Conservation (phyloP, 2,888 invertebrate genomes). For the Dasysyrphus tricinctus region DNA sequence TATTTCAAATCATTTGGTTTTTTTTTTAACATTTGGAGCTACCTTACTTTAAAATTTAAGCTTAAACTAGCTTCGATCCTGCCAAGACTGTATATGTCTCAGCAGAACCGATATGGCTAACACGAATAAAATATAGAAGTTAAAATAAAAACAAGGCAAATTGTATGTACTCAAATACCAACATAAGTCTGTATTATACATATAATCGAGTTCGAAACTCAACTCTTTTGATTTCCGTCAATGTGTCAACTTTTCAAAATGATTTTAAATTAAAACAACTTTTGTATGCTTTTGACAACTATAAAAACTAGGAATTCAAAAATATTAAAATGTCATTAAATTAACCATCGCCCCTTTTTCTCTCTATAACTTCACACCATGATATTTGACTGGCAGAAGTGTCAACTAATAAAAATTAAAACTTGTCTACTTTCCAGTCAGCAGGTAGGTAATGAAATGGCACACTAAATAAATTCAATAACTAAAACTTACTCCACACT, state of each 20-base stretch:
- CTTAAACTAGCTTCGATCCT: too few species aligned
- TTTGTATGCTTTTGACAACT: not conserved
- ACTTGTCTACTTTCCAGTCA: not conserved
- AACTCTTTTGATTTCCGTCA: conserved; percentile 18
- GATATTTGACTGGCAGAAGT: not conserved
- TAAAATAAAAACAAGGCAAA: too few species aligned
- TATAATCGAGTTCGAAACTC: conserved; percentile 10
- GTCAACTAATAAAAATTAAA: conserved; percentile 6
- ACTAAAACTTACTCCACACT: not conserved
- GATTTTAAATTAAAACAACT: not conserved
- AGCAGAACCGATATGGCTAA: too few species aligned
- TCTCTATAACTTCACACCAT: not conserved
- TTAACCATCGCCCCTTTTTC: not conserved
- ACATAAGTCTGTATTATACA: not conserved
- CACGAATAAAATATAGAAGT: too few species aligned
- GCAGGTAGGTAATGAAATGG: not conserved
- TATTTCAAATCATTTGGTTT: too few species aligned
- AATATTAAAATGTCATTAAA: not conserved
- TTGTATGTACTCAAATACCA: too few species aligned
- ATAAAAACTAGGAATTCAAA: not conserved
- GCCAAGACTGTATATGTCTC: too few species aligned
- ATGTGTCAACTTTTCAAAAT: not conserved
- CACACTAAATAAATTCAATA: not conserved
- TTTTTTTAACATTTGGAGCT: too few species aligned
- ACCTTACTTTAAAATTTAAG: too few species aligned